Conservation (phyloP, 1,140 invertebrate species). For the Drosophila azteca region DNA sequence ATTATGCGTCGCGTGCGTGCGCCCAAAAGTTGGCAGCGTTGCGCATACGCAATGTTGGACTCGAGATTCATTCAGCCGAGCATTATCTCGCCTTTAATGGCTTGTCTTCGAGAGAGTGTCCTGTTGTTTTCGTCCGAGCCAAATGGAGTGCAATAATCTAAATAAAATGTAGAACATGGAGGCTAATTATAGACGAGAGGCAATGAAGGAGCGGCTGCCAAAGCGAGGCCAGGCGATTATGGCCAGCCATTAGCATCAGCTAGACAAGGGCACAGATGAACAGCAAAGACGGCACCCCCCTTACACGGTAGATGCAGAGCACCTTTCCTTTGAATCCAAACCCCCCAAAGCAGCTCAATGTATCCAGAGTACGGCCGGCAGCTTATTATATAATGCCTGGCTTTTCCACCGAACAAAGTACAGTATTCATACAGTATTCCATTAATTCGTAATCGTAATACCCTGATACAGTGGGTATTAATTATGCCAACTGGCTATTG, state of each 20-base stretch:
- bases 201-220: constrained; percentile 21
- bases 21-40: constrained; percentile 39
- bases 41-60: constrained; percentile 63
- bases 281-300: not conserved
- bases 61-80: constrained; percentile 5
- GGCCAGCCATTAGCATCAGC: constrained; percentile 30
- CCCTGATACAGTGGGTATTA: constrained; percentile 47
- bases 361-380: constrained; percentile 24
- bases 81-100: constrained; percentile 54
- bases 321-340: constrained; percentile 22
- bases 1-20: constrained; percentile 68
- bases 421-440: constrained; percentile 54
- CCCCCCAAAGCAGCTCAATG: not conserved
- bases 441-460: constrained; percentile 74
- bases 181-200: constrained; percentile 42
- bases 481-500: constrained; percentile 32
- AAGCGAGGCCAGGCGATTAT: constrained; percentile 23
- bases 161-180: constrained; percentile 36
- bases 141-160: constrained; percentile 71
- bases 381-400: constrained; percentile 72
- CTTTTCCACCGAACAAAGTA: constrained; percentile 62
- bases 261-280: constrained; percentile 25
- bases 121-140: constrained; percentile 45
- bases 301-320: constrained; percentile 29
- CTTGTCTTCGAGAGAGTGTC: constrained; percentile 57